phyloP scores from a whole-genome alignment of 1,140 invertebrate genomes.

The Eupeodes corollae region DNA sequence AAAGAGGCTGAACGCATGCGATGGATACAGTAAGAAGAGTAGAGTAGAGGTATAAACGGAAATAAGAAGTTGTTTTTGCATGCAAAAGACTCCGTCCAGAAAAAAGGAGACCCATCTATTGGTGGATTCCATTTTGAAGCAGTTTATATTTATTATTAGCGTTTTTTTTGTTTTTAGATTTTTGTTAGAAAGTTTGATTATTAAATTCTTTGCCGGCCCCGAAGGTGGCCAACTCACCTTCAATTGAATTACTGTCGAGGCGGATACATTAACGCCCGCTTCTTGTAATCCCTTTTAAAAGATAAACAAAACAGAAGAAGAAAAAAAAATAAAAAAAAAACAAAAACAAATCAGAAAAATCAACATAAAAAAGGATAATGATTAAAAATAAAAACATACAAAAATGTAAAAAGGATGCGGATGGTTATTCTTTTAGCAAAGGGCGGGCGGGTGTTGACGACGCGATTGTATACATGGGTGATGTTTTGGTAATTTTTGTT shows the following conservation, averaged over 20 bases:
- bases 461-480: too few species aligned
- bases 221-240: constrained; percentile 60
- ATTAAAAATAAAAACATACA: constrained; percentile 15
- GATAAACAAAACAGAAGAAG: constrained; percentile 2
- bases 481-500: too few species aligned
- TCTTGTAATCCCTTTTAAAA: constrained; percentile 71
- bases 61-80: too few species aligned
- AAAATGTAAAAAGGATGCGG: constrained; percentile 9
- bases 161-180: too few species aligned
- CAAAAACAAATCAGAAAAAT: constrained; percentile 27
- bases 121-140: too few species aligned
- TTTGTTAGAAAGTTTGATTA: background rate
- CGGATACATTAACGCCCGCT: constrained; percentile 76
- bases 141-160: too few species aligned
- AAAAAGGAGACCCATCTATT: too few species aligned
- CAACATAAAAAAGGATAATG: constrained; percentile 30
- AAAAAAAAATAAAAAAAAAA: constrained; percentile 23
- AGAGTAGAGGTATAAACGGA: too few species aligned
- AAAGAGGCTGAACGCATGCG: background rate
- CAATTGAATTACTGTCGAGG: constrained; percentile 75
- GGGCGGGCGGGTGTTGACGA: too few species aligned
- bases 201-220: background rate
- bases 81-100: too few species aligned
- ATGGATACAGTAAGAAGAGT: too few species aligned
- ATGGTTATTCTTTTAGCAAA: too few species aligned